Base-by-base conservation (phyloP, 2,888 invertebrate genomes). In the Tromatobia lineatoria region DNA sequence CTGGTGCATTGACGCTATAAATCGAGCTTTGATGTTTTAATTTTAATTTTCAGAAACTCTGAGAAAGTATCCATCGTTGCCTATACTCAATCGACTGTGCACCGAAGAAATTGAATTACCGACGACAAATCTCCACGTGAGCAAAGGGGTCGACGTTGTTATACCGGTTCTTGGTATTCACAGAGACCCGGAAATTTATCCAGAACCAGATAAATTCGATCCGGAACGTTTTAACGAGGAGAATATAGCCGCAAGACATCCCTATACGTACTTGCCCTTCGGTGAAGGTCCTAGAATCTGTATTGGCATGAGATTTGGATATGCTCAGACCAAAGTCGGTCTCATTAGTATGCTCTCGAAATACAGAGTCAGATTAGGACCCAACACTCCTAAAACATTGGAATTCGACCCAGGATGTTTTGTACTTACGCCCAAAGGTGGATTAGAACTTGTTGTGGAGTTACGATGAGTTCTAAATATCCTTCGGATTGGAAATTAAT, bases 101-200 rank as follows among this genome's bases (percentile, higher is more conserved):
- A 64, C 38, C 13, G 18, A 20, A 20, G 64, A 38, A 18, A 38
- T 38, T 64, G 38, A 42, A 11, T 18, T 64, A 18, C 87, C 89
- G 0, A 81, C 83, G 1, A 89, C 88, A 0, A 59, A 90, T 75
- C 80, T 91, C n/a, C 52, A 23, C 3, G 66, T 92, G 23, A 87
- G 88, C n/a, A 82, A 88, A 82, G 93, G 91, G n/a, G 89, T 88
- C 20, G 59, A 83, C 25, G 84, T 94, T 0, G 75, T 91, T 0
- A 91, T 95, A 50, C 94, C 94, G 0, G 87, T 94, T 1, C 88
- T 90, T 34, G 93, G 93, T 2, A 67, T 95, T 11, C 95, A 95
- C 75, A 91, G 91, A 34, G 94, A 95, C 89, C 92, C 94, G 1
- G 89, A 94, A 13, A 93, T 94, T 86, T 95, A 92, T 64, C 64